Evolutionary conservation across 1,140 invertebrate species (phyloP).

Genomic region (Drosophila ficusphila): DNA sequence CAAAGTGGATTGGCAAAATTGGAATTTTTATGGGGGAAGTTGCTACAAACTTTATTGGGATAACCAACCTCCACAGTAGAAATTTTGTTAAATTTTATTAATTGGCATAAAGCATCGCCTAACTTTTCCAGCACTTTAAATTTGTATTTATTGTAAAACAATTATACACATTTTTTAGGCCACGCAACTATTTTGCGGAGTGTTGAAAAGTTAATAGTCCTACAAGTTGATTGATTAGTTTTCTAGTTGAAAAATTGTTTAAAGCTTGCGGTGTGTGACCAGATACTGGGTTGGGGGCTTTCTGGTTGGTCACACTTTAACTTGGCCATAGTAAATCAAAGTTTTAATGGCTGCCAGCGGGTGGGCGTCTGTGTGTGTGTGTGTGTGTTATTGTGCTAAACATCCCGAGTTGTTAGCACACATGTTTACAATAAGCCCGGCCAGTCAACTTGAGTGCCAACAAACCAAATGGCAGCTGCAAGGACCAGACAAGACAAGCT

Average conservation of each 20-base stretch:
- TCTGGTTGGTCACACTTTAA: slow-evolving; percentile 22
- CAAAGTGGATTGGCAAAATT: slow-evolving; percentile 27
- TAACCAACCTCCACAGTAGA: neutral
- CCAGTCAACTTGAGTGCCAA: slow-evolving; percentile 70
- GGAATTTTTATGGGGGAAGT: slow-evolving; percentile 6
- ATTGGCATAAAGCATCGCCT: too few species aligned
- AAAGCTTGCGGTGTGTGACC: neutral
- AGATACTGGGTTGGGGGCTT: slow-evolving; percentile 24
- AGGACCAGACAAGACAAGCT: slow-evolving; percentile 37
- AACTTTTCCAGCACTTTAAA: too few species aligned
- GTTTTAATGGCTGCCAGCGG: slow-evolving; percentile 43
- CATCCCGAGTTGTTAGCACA: slow-evolving; percentile 69
- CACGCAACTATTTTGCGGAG: neutral
- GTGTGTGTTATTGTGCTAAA: slow-evolving; percentile 45
- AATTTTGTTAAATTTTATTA: neutral
- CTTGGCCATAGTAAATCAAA: slow-evolving; percentile 50
- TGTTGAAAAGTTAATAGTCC: neutral
- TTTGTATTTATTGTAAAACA: too few species aligned
- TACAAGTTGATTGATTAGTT: slow-evolving; percentile 3
- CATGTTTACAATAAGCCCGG: slow-evolving; percentile 78
- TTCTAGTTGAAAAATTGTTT: neutral
- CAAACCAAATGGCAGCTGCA: slow-evolving; percentile 70
- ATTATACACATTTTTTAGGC: neutral
- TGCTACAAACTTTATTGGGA: neutral
- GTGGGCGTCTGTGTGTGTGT: slow-evolving; percentile 4